A percentile compares a stretch with the other conserved stretches of the same genome.
Conservation (phyloP, 1,140 invertebrate species). For the Drosophila athabasca region DNA sequence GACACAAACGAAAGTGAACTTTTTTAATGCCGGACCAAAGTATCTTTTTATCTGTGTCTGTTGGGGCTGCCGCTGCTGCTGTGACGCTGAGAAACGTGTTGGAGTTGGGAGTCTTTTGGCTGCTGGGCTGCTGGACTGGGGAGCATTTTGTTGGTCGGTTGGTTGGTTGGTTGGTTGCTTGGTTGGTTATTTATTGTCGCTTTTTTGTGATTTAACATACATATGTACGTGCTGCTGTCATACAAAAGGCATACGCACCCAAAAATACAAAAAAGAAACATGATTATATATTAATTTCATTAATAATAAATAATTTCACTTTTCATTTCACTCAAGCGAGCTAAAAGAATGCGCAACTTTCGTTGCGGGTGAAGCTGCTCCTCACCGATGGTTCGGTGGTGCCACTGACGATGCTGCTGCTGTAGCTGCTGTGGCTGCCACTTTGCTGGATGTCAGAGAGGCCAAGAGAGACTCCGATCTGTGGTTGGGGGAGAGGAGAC, state of each 20-base stretch:
- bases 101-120: conserved; percentile 39
- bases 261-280: conserved; percentile 44
- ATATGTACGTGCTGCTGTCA: conserved; percentile 79
- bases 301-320: conserved; percentile 82
- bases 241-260: conserved; percentile 50
- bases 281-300: conserved; percentile 80
- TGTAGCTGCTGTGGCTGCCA: conserved; percentile 13
- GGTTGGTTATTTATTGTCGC: conserved; percentile 72
- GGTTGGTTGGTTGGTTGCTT: conserved; percentile 40
- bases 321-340: conserved; percentile 71
- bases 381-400: no score
- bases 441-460: conserved; percentile 56
- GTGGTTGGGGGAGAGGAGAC: no score
- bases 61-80: conserved; percentile 15
- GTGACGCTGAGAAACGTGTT: conserved; percentile 59
- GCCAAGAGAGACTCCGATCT: conserved; percentile 39
- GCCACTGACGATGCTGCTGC: not conserved
- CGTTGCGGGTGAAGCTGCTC: conserved; percentile 68
- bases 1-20: conserved; percentile 81
- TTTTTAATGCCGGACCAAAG: conserved; percentile 70
- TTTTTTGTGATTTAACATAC: conserved; percentile 81
- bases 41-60: conserved; percentile 29
- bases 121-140: conserved; percentile 27
- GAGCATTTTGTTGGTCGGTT: conserved; percentile 10
- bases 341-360: conserved; percentile 74